Evolutionary conservation across 2,797 vertebrate genomes (phyloP), one percentile per base, ranked within the genome.

Genomic region (Poecilia gillii): DNA sequence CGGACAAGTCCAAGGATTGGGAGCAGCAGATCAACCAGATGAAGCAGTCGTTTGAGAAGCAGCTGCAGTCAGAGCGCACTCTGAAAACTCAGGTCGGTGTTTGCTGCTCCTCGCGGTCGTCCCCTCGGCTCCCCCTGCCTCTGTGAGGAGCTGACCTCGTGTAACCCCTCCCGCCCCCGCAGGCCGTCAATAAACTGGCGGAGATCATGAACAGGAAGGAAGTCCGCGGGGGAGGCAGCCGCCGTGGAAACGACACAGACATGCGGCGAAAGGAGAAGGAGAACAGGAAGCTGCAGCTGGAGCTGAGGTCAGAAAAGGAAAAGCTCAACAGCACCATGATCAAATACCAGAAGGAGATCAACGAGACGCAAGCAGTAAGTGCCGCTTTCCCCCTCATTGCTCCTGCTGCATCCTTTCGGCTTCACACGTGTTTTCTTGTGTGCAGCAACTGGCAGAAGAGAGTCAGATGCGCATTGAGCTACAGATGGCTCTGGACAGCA

Each of bases 131-230:
- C 47, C 49, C 62, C n/a, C 49, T n/a, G 43, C 36, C 20, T 62
- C 74, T 72, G n/a, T 64, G 55, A 23, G 46, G 51, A 47, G 23
- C 0, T 20, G 1, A 73, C 36, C 16, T 43, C 4, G 0, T 82
- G 39, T 87, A 53, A 53, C 51, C 51, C 18, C 18, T 51, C 47
- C 47, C 6, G 3, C 55, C n/a, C 0, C 75, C 13, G 0, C 94
- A 99, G 99, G 99, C 99, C 51, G 99, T 99, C 88, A 99, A 99
- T 87, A 99, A 99, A 84, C 90, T 99, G 93, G 98, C 98, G 6
- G 99, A 99, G 95, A 99, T 99, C 88, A 97, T 99, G 98, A 99
- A 99, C 95, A 96, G 98, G 79, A 99, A 99, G 92, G 97, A 97
- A 90, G 94, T 97, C 2, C 95, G 95, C 1, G 95, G 91, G 0